These are phyloP conservation scores for Lithobates pipiens DNA, from an alignment of 2,797 vertebrate genomes.

Conservation along the genomic window DNA sequence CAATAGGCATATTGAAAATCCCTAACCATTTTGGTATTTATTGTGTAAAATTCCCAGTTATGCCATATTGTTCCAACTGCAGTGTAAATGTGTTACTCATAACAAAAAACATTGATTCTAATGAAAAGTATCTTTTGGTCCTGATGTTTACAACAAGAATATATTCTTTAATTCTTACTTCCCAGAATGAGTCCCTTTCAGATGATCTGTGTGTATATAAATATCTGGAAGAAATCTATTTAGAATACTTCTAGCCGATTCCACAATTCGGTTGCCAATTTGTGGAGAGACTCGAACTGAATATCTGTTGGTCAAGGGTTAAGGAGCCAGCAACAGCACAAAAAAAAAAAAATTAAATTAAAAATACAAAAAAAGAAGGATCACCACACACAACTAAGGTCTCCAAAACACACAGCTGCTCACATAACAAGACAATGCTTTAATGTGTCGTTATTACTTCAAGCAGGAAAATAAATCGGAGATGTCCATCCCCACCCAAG, in stretches of 20 bases:
- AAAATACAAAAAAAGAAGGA: background rate
- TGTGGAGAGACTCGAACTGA: slow-evolving; percentile 94
- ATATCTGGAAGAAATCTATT: slow-evolving; percentile 96
- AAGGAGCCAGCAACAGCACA: slow-evolving; percentile 67
- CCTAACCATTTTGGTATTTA: no score
- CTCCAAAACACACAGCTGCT: background rate
- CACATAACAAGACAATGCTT: background rate
- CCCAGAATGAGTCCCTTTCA: slow-evolving; percentile 92
- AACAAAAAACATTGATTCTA: no score
- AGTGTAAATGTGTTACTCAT: no score
- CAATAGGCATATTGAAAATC: no score
- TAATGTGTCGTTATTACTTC: background rate
- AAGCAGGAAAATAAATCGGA: background rate
- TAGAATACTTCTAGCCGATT: slow-evolving; percentile 88
- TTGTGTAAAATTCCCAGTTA: no score
- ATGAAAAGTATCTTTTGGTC: no score
- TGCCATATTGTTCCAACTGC: no score
- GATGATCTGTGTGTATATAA: slow-evolving; percentile 97
- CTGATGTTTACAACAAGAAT: no score
- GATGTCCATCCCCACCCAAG: background rate
- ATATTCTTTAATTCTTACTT: slow-evolving; percentile 82
- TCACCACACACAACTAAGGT: background rate
- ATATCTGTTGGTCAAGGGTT: slow-evolving; percentile 79
- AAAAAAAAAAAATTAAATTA: background rate
- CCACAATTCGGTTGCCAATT: slow-evolving; percentile 95